phyloP scores from a whole-genome alignment of 2,797 vertebrate species.

The Sandelia bainsii region DNA sequence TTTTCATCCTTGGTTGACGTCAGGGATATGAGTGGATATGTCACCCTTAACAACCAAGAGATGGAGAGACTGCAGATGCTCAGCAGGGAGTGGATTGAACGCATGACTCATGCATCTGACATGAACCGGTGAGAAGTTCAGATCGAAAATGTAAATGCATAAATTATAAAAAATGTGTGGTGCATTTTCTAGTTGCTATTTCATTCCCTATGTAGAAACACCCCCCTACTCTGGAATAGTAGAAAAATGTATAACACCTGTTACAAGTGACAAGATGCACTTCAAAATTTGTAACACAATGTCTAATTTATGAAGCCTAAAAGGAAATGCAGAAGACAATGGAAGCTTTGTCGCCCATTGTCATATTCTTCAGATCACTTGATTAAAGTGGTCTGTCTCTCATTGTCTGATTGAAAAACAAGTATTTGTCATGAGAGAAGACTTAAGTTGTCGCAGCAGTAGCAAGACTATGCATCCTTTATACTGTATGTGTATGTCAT shows the following conservation, averaged over 20 bases:
- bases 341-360: too few species aligned
- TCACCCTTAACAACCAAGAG: constrained; percentile 77
- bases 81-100: constrained; percentile 83
- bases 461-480: too few species aligned
- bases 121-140: constrained; percentile 83
- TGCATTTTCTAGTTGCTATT: background rate
- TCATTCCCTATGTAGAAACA: too few species aligned
- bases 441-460: background rate
- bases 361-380: background rate
- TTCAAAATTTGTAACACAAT: background rate
- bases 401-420: too few species aligned
- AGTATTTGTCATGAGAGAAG: too few species aligned
- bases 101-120: constrained; percentile 76
- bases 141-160: background rate
- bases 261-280: background rate
- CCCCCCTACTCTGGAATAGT: too few species aligned
- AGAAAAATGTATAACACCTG: background rate
- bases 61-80: constrained; percentile 81
- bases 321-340: too few species aligned
- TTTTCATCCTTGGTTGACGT: constrained; percentile 84
- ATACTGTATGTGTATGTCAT: background rate
- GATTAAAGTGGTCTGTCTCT: background rate
- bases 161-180: background rate
- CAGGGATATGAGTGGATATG: constrained; percentile 81
- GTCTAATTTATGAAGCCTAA: too few species aligned